Base-by-base conservation (phyloP, 2,888 invertebrate species). In the Anthoptus insignis region DNA sequence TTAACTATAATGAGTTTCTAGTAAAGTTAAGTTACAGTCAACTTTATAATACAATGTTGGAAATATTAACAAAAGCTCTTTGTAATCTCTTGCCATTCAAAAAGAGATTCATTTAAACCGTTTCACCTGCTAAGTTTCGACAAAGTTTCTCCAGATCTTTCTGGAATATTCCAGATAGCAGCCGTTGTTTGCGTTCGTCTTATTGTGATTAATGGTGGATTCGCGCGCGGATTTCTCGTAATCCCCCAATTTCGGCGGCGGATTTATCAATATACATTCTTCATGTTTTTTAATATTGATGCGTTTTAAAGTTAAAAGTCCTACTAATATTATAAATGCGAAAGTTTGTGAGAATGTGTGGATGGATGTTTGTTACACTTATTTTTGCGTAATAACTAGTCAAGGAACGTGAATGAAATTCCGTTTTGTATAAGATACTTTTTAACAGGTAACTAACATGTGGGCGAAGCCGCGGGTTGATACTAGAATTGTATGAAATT, bases 191-290 rank as follows among this genome's bases (percentile, higher is more conserved):
- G 63, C 52, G 45, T 72, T 67, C 57, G 59, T 64, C 70, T 66
- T 68, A 64, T 68, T 72, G 66, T 70, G 65, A 71, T 68, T 72
- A 69, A 69, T 72, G 68, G 60, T 61, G 71, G 60, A 64, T 68
- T 59, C 45, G 42, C 49, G 32, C 58, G 39, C 54, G 45, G 42
- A 42, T 53, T 32, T n/a, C 19, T 27, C 27, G 52, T 56, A 64
- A 67, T 29, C 65, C 56, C 34, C 59, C 65, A 56, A 53, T 68
- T 67, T 59, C 64, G 19, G 32, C 57, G n/a, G 29, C 9, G 32
- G 45, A 57, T 57, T 57, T 47, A 45, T 57, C 45, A 57, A 57
- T 57, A 16, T 57, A 45, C 42, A 42, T 56, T 19, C 24, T 11
- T 21, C n/a, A 57, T 27, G 32, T 14, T 57, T 47, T 47, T 57